Base-by-base conservation (phyloP, 2,888 invertebrate species). In the Aporophyla lueneburgensis region DNA sequence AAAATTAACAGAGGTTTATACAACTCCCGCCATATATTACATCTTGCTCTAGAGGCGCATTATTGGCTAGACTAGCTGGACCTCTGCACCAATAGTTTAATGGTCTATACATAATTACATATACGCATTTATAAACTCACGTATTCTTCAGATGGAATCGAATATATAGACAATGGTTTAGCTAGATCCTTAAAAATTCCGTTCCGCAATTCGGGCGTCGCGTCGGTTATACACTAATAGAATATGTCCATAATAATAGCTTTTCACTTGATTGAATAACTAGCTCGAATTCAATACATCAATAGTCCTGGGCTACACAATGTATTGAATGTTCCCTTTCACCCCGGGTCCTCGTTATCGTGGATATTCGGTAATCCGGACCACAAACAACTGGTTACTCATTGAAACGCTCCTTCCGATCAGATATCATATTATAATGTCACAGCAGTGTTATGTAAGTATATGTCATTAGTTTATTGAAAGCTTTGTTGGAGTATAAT, bases 351-450 rank as follows among this genome's bases (percentile, higher is more conserved):
- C 58, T 78, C 73, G 65, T 65, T 77, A 78, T 54, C 67, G 24
- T 53, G 59, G n/a, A 40, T 33, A 59, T 46, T 53, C 46, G 24
- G 33, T 78, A 67, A 73, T 78, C 66, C 33, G 49, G 24, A n/a
- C 21, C 61, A 58, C 66, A 78, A 78, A 74, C 69, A 71, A 67
- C 58, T 21, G 53, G 27, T 27, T 78, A 33, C 62, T 73, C 74
- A 65, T 59, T 27, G 58, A 49, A 19, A 27, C 19, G 65, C 53
- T 53, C 53, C 65, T 78, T n/a, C 67, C 43, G 53, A 40, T 61
- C 12, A 65, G 54, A 54, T 62, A 54, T 54, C 7, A 16, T 63
- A 19, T 40, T 33, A n/a, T 59, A n/a, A 21, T 46, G 46, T 49
- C 24, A 75, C 56, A 46, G 56, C 43, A 27, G 27, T 14, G 27